Evolutionary conservation across 2,888 invertebrate species (phyloP).

Genomic region (Cetonia aurata): DNA sequence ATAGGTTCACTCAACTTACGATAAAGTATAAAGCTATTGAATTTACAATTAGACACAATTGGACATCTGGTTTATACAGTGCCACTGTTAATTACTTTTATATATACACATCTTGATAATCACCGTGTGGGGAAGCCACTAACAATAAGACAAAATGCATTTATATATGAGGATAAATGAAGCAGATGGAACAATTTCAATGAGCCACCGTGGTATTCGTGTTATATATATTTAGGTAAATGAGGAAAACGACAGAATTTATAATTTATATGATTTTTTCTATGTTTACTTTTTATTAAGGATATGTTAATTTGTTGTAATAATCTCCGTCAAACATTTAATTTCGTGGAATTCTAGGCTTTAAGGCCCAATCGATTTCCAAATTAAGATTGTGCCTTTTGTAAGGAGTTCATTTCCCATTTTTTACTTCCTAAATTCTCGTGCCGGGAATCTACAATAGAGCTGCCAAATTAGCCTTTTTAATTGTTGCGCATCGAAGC

Average conservation of each 20-base stretch:
- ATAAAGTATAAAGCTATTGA: neutral
- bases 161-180: slow-evolving; percentile 25
- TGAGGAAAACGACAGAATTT: too few species aligned
- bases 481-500: slow-evolving; percentile 32
- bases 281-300: neutral
- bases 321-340: too few species aligned
- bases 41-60: neutral
- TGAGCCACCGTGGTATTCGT: neutral
- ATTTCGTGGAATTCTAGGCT: neutral
- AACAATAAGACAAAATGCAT: too few species aligned
- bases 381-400: neutral
- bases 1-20: too few species aligned
- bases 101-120: slow-evolving; percentile 32
- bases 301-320: neutral
- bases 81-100: slow-evolving; percentile 30
- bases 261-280: too few species aligned
- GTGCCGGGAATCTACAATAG: slow-evolving; percentile 21
- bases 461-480: slow-evolving; percentile 34
- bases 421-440: neutral
- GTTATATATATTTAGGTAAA: neutral
- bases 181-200: slow-evolving; percentile 24
- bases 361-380: neutral
- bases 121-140: too few species aligned
- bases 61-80: neutral
- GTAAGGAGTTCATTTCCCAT: too few species aligned